A percentile compares a stretch with the other conserved stretches of the same genome.
These are phyloP conservation scores for Microctonus brassicae DNA, from an alignment of 2,888 invertebrate species.

Conservation along the genomic window DNA sequence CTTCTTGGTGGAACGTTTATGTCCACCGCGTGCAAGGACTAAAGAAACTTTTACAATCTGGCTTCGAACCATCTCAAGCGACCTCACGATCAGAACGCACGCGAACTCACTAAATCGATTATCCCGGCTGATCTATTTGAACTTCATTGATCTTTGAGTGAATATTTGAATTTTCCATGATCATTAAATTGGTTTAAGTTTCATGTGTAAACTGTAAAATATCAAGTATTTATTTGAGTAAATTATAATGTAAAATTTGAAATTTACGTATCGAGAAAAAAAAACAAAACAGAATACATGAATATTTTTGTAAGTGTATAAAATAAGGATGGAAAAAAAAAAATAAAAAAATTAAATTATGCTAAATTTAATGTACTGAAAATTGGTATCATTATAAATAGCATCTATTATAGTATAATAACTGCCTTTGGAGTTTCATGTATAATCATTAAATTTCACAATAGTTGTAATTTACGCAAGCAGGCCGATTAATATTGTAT, in stretches of 20 bases:
- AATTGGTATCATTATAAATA: not conserved
- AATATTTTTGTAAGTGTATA: too few relatives aligned
- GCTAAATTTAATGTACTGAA: too few relatives aligned
- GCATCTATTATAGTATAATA: not conserved
- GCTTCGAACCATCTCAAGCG: not conserved
- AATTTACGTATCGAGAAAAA: too few relatives aligned
- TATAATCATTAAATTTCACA: not conserved
- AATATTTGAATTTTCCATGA: not conserved
- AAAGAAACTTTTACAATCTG: not conserved
- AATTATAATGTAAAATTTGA: too few relatives aligned
- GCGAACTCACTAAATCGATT: conserved; percentile 20
- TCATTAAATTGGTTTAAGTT: not conserved
- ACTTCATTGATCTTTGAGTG: not conserved
- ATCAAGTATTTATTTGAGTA: not conserved
- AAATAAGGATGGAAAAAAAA: too few relatives aligned
- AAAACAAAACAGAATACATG: too few relatives aligned
- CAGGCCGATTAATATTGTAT: too few relatives aligned
- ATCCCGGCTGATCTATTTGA: not conserved
- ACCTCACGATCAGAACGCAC: conserved; percentile 13
- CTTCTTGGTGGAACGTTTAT: conserved; percentile 46
- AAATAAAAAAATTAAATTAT: too few relatives aligned
- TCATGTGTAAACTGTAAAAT: not conserved
- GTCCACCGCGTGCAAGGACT: conserved; percentile 26
- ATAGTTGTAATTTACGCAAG: too few relatives aligned
- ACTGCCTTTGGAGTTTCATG: not conserved